Conservation (phyloP, 2,888 invertebrate genomes). For the Pedicia rivosa region DNA sequence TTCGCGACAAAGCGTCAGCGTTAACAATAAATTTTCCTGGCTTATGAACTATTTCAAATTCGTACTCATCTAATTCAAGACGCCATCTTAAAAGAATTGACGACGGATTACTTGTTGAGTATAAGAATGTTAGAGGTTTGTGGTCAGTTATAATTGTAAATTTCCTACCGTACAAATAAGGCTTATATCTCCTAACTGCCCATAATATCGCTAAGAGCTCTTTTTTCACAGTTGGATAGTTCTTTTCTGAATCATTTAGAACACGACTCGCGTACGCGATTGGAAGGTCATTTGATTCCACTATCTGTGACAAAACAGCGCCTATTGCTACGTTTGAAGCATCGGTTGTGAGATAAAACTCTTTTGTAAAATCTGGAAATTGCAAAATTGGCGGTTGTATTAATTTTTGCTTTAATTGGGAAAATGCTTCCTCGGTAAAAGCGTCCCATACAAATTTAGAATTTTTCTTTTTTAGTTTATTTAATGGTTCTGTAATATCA, state of each 20-base stretch:
- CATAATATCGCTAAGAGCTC: not conserved
- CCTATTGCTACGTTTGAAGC: not conserved
- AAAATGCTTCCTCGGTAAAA: not conserved
- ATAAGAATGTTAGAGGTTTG: conserved; percentile 1
- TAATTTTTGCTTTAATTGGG: not conserved
- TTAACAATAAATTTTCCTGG: not conserved
- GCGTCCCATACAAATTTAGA: conserved; percentile 4
- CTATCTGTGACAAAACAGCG: not conserved
- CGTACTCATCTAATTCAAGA: not conserved
- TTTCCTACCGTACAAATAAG: not conserved
- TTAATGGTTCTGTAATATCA: conserved; percentile 1
- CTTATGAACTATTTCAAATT: not conserved
- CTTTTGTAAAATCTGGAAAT: conserved; percentile 1
- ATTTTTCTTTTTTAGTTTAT: not conserved
- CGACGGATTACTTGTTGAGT: too few species aligned
- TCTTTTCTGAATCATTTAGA: not conserved
- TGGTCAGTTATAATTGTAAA: conserved; percentile 2
- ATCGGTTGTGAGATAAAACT: conserved; percentile 1
- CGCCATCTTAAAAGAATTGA: conserved; percentile 5
- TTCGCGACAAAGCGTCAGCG: conserved; percentile 5
- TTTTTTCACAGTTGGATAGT: not conserved
- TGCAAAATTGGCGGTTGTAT: not conserved
- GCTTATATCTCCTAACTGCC: not conserved
- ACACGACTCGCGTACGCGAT: not conserved
- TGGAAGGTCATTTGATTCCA: not conserved